A percentile compares a stretch with the other conserved stretches of the same genome.
Evolutionary conservation across 2,113 vertebrate species (phyloP).

Genomic region (Nothobranchius furzeri): DNA sequence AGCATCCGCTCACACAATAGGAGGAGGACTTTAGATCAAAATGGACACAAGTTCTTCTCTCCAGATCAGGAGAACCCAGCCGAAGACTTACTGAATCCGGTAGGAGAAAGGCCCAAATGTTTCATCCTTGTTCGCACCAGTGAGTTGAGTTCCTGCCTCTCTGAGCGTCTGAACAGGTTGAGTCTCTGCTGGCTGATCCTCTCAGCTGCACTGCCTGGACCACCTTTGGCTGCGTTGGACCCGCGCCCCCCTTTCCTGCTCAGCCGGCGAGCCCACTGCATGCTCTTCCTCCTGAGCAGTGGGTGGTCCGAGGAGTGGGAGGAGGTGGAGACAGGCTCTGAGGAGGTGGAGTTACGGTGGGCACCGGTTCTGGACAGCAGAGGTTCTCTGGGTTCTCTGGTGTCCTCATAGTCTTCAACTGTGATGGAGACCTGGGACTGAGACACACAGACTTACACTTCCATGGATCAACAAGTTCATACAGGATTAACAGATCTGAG

Average conservation of each 20-base stretch:
- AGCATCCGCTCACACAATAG: constrained; percentile 34
- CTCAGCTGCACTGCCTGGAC: constrained; percentile 76
- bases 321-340: constrained; percentile 77
- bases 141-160: constrained; percentile 83
- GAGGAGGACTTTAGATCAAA: constrained; percentile 1
- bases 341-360: constrained; percentile 83
- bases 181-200: constrained; percentile 84
- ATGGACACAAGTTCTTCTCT: neutral
- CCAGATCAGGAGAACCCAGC: neutral
- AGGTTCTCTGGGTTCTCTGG: constrained; percentile 80
- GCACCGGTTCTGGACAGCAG: constrained; percentile 71
- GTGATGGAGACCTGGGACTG: constrained; percentile 86
- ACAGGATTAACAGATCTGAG: neutral
- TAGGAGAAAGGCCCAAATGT: constrained; percentile 82
- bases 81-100: constrained; percentile 80
- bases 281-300: constrained; percentile 83
- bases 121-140: constrained; percentile 83
- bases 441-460: constrained; percentile 1
- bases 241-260: constrained; percentile 81
- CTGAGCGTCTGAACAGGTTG: constrained; percentile 81
- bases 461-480: neutral
- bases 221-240: constrained; percentile 73
- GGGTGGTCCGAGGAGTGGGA: constrained; percentile 82
- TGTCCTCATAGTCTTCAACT: constrained; percentile 85
- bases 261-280: constrained; percentile 84